Evolutionary conservation across 2,888 invertebrate genomes (phyloP).

Genomic region (Acrobasis repandana): DNA sequence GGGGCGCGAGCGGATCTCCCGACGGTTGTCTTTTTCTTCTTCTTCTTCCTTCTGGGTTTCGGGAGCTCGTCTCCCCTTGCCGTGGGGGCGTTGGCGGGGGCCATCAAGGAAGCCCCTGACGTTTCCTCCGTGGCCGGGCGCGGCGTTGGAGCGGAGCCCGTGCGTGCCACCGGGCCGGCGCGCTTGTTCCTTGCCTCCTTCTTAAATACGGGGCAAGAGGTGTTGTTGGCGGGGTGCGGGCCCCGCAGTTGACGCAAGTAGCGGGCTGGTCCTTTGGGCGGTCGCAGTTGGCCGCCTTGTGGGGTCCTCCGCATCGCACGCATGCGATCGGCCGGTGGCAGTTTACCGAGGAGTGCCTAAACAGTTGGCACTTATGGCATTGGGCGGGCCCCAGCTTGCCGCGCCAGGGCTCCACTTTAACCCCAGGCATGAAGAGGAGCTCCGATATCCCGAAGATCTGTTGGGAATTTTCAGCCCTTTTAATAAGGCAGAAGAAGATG

Average conservation of each 20-base stretch:
- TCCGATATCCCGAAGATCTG: too few species aligned
- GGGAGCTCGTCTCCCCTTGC: background rate
- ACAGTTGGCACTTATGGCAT: background rate
- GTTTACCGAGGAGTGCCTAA: too few species aligned
- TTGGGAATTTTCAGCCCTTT: too few species aligned
- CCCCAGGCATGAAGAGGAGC: too few species aligned
- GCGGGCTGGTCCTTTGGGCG: constrained; percentile 28
- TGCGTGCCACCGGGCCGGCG: constrained; percentile 25
- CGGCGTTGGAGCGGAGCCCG: constrained; percentile 3
- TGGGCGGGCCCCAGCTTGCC: too few species aligned
- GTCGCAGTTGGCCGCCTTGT: constrained; percentile 25
- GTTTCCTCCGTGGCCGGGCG: background rate
- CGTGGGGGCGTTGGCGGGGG: background rate
- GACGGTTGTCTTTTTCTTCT: background rate
- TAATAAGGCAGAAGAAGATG: too few species aligned
- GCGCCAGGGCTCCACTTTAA: too few species aligned
- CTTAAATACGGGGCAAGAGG: constrained; percentile 22
- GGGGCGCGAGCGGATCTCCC: background rate
- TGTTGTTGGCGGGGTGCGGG: too few species aligned
- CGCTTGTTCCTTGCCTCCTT: constrained; percentile 24
- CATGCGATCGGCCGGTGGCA: background rate
- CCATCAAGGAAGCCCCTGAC: background rate
- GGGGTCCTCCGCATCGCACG: background rate
- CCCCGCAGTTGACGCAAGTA: constrained; percentile 22
- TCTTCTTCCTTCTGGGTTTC: background rate